Conservation (phyloP, 2,113 vertebrate genomes). For the Gadus chalcogrammus region DNA sequence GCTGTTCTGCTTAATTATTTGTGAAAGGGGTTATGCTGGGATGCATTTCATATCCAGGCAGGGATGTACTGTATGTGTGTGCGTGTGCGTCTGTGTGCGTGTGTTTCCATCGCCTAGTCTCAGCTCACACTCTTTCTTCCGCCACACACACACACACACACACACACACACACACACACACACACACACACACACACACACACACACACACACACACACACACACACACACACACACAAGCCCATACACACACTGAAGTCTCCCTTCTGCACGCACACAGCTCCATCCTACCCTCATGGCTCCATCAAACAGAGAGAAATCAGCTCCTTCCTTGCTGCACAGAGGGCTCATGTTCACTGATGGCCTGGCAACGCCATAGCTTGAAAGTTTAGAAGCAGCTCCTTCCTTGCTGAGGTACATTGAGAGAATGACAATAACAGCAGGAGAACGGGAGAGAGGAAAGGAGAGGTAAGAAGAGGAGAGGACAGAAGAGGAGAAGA, state of each 20-base stretch:
- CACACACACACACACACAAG: no score
- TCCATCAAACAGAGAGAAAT: conserved; percentile 21
- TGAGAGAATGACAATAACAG: not conserved
- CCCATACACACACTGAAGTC: not conserved
- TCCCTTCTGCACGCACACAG: not conserved
- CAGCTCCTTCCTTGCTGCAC: not conserved
- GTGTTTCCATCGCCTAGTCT: no score
- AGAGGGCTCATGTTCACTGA: not conserved
- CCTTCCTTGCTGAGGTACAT: not conserved
- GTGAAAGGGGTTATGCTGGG: no score
- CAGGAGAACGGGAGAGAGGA: not conserved
- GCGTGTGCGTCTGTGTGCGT: no score
- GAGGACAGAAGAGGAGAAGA: not conserved
- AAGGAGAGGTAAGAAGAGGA: not conserved
- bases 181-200: no score
- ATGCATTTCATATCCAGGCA: not conserved
- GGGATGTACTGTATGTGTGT: not conserved
- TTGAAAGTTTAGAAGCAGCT: no score
- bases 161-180: not conserved
- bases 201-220: no score
- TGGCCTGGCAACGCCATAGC: not conserved
- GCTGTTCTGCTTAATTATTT: not conserved
- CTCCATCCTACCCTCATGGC: not conserved
- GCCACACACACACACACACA: not conserved
- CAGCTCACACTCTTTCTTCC: not conserved